Evolutionary conservation across 2,888 invertebrate species (phyloP), one percentile per base, ranked within the genome.

Genomic region (Eupithecia abbreviata): DNA sequence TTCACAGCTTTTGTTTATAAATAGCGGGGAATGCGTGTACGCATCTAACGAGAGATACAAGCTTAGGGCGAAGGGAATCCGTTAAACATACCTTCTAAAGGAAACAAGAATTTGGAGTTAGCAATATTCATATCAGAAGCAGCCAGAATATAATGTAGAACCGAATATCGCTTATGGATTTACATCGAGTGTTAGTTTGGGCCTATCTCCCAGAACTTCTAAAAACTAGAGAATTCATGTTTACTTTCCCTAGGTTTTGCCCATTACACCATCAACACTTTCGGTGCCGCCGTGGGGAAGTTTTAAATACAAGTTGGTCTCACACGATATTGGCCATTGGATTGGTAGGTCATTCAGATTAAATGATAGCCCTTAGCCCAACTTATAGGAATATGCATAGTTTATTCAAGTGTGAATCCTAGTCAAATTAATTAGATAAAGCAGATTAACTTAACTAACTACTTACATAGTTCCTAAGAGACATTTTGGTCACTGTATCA

Each of bases 391-490:
- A 5, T 49, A n/a, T 3, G 55, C 55, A 58, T 51, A 58, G 7
- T 9, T 9, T 7, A 3, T 58, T 9, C 18, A 18, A 58, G 9
- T 18, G 9, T 45, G 7, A 6, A 6, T 55, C 10, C 13, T 55
- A 55, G 55, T 55, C 7, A 45, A 3, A 45, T 15, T 12, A 4
- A 55, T 55, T 58, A 6, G 2, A 2, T 42, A 45, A n/a, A n/a
- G 10, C 42, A 43, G 4, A 43, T 3, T n/a, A 3, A 68, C n/a
- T 7, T 55, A n/a, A 13, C 9, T 55, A n/a, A 2, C 70, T 41
- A 93, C 94, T 92, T 86, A 94, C 94, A 82, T 93, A 93, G 84
- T 93, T 94, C 85, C 94, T 91, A 83, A 92, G 93, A 84, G 94
- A 94, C 94, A 94, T 94, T 74, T 84, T 90, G 84, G 77, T 69